Base-by-base conservation (phyloP, 1,140 invertebrate genomes). In the Bombus huntii region DNA sequence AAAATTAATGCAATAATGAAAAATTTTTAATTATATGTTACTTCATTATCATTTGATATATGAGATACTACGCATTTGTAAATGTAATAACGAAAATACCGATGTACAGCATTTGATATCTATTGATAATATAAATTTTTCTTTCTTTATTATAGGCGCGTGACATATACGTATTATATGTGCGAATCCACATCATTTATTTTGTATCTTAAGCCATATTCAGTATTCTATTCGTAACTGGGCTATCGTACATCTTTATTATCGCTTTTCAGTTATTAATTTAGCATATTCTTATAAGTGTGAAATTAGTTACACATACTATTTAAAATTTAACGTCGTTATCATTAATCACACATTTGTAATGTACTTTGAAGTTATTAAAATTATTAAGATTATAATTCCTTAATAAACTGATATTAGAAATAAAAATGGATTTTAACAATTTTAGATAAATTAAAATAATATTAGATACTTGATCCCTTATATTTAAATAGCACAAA, bases 11-110 rank as follows among this genome's bases (percentile, higher is more conserved):
- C 15, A 9, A 31, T 37, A 9, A 15, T n/a, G 15, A 44, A 28
- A 31, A 9, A 44, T 28, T 42, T 12, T 62, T 34, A 15, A 8
- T 31, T 31, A 42, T 37, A 34, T 25, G 39, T 42, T n/a, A 39
- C 70, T 10, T n/a, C 44, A 34, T 75, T 44, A 62, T 62, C 13
- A 66, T 62, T 74, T 37, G 4, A 10, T 66, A 66, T 34, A n/a
- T 22, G 25, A 42, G 31, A 44, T 85, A 85, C 62, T 85, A 57
- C 84, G 84, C 37, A 85, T 85, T 85, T 81, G n/a, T 13, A 12
- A 65, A 9, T n/a, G 31, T n/a, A 81, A 57, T 34, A 39, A 59
- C 34, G 31, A 68, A 25, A 34, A 42, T 85, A 18, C 3, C 2
- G 39, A 28, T 66, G 39, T 70, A 34, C n/a, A 62, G 18, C 59